Evolutionary conservation across 2,888 invertebrate species (phyloP).

Genomic region (Chydorus sphaericus): DNA sequence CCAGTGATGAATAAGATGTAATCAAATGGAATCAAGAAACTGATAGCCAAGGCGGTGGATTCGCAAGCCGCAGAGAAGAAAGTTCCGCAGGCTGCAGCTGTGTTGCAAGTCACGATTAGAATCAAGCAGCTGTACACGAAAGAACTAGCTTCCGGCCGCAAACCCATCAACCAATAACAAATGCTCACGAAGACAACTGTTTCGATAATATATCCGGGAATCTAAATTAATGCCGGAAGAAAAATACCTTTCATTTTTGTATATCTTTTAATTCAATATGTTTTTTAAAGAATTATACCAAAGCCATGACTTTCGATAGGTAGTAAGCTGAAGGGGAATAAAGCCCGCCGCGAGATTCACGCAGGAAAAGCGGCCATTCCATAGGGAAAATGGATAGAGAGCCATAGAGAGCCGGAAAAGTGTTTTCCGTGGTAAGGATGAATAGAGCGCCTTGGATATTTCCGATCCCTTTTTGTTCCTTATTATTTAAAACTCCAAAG

Average conservation of each 20-base stretch:
- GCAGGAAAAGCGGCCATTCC: conserved; percentile 58
- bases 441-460: conserved; percentile 77
- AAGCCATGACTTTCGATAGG: conserved; percentile 55
- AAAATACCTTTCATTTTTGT: not conserved
- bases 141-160: conserved; percentile 48
- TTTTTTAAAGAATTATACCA: conserved; percentile 46
- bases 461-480: conserved; percentile 66
- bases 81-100: conserved; percentile 71
- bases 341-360: conserved; percentile 68
- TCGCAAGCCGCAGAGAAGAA: conserved; percentile 75
- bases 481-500: conserved; percentile 45
- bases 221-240: conserved; percentile 38
- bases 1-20: conserved; percentile 75
- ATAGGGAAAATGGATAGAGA: conserved; percentile 70
- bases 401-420: conserved; percentile 82
- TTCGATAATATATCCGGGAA: conserved; percentile 71
- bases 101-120: conserved; percentile 64
- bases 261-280: not conserved
- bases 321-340: conserved; percentile 70
- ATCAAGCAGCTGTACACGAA: conserved; percentile 52
- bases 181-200: conserved; percentile 66
- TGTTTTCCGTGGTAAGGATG: conserved; percentile 75
- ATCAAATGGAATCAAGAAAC: conserved; percentile 72
- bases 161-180: conserved; percentile 76
- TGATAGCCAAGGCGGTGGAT: conserved; percentile 62